phyloP scores from a whole-genome alignment of 2,113 vertebrate genomes.

The Catharus bicknelli region DNA sequence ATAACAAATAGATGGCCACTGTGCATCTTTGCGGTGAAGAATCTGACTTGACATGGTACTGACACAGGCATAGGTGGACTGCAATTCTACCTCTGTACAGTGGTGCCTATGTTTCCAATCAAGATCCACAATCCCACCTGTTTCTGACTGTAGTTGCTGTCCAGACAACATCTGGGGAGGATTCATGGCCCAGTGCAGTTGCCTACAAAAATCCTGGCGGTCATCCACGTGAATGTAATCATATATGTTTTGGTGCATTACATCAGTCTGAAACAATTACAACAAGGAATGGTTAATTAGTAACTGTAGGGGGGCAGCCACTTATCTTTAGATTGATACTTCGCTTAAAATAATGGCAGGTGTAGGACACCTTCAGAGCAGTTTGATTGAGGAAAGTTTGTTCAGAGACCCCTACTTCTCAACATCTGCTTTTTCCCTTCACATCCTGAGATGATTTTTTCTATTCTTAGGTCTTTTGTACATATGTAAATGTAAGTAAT shows the following conservation, averaged over 20 bases:
- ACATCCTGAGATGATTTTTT: background rate
- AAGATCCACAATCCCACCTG: slow-evolving; percentile 73
- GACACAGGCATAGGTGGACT: rapidly evolving
- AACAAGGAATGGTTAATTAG: slow-evolving; percentile 1
- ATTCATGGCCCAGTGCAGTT: slow-evolving; percentile 98
- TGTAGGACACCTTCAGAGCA: background rate
- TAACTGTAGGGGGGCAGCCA: background rate
- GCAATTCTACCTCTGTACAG: background rate
- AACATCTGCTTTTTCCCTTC: background rate
- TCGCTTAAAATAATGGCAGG: background rate
- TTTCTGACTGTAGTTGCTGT: slow-evolving; percentile 75
- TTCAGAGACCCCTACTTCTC: background rate
- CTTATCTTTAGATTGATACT: background rate
- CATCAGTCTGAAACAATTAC: slow-evolving; percentile 85
- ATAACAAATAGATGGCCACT: background rate
- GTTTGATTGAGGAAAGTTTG: background rate
- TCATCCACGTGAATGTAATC: slow-evolving; percentile 99
- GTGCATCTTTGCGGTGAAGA: background rate
- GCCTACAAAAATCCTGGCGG: slow-evolving; percentile 91
- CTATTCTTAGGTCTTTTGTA: background rate
- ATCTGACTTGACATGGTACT: background rate
- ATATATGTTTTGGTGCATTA: slow-evolving; percentile 96
- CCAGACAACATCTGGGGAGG: slow-evolving; percentile 77
- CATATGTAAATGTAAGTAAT: background rate
- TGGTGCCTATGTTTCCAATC: background rate